Conservation (phyloP, 37 sponge, comb jelly and placozoan genomes). For the Dysidea cf. avara region DNA sequence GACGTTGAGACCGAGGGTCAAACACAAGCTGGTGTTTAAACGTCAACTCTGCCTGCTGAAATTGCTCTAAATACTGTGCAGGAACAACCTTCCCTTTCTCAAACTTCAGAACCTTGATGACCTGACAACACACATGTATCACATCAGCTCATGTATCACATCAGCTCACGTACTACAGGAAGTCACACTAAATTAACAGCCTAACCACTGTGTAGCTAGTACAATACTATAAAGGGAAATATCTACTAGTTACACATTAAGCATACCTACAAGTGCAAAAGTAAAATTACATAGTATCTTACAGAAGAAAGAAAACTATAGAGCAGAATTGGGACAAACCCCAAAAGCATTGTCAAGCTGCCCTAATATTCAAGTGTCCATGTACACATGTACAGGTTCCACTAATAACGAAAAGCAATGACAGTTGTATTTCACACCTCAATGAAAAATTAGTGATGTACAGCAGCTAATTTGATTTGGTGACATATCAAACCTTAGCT, state of each 20-base stretch:
- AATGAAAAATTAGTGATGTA: no score
- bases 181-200: neutral
- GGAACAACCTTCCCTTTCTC: conserved; percentile 71
- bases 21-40: conserved; percentile 92
- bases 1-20: conserved; percentile 74
- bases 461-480: no score
- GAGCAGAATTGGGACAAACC: no score
- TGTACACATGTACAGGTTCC: no score
- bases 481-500: no score
- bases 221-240: neutral
- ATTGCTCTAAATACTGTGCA: conserved; percentile 55
- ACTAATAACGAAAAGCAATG: no score
- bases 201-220: neutral
- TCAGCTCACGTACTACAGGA: no score
- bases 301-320: no score
- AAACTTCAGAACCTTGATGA: conserved; percentile 59
- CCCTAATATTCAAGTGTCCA: no score
- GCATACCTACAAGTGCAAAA: neutral
- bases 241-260: neutral
- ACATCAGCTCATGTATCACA: neutral
- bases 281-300: no score
- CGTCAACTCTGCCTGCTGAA: conserved; percentile 76
- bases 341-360: no score
- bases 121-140: conserved; percentile 45
- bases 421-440: no score